Conservation (phyloP, 2,113 vertebrate genomes). For the Galeopterus variegatus region DNA sequence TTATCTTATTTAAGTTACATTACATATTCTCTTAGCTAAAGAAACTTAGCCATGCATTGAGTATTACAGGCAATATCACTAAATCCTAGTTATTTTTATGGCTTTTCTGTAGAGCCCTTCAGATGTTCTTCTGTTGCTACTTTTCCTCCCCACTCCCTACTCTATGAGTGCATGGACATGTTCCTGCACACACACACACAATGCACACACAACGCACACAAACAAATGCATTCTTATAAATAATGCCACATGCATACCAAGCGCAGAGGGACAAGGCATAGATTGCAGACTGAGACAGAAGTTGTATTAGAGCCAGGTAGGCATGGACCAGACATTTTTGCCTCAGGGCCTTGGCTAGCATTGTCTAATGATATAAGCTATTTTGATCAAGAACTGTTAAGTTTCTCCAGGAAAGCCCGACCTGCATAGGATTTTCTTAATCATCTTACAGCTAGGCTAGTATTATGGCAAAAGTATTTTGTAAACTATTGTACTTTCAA, state of each 20-base stretch:
- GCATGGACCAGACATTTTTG: neutral
- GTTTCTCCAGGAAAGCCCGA: neutral
- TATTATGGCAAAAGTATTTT: neutral
- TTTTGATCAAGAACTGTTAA: neutral
- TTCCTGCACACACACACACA: too few species aligned
- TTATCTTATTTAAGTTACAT: neutral
- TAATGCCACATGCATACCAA: neutral
- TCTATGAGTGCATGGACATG: neutral
- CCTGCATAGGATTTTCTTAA: neutral
- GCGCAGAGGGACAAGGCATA: neutral
- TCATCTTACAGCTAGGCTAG: fast-evolving
- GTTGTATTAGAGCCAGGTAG: neutral
- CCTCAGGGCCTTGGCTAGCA: neutral
- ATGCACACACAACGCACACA: too few species aligned
- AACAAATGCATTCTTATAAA: neutral
- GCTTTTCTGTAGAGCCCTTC: neutral
- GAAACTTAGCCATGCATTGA: neutral
- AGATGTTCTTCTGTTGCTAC: neutral
- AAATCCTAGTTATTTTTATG: neutral
- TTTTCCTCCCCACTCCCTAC: neutral
- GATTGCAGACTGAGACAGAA: neutral
- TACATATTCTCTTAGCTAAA: neutral
- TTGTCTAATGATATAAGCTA: neutral
- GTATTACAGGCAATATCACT: neutral
- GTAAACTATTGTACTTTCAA: neutral